These are phyloP conservation scores for Prorops nasuta DNA, from an alignment of 1,140 invertebrate species.

Conservation along the genomic window DNA sequence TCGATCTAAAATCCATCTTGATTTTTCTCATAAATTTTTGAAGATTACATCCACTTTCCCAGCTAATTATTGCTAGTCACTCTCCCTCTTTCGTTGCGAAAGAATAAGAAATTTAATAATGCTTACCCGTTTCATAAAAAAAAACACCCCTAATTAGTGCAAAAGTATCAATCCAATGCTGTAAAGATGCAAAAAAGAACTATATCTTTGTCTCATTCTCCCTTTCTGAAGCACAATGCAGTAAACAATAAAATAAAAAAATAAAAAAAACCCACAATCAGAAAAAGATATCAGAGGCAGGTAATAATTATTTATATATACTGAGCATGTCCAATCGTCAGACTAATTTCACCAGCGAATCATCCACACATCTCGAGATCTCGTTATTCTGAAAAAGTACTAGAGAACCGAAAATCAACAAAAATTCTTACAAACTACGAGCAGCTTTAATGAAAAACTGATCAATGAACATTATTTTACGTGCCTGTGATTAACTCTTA, in stretches of 20 bases:
- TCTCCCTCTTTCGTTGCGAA: too few relatives aligned
- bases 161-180: slow-evolving; percentile 37
- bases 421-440: slow-evolving; percentile 36
- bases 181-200: slow-evolving; percentile 24
- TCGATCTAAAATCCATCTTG: too few relatives aligned
- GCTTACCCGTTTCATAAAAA: slow-evolving; percentile 20
- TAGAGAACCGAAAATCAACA: slow-evolving; percentile 8
- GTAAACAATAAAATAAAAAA: background rate
- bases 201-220: too few relatives aligned
- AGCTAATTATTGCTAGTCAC: too few relatives aligned
- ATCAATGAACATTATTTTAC: background rate
- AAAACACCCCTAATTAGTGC: slow-evolving; percentile 27
- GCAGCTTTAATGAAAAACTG: slow-evolving; percentile 11
- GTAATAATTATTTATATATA: too few relatives aligned
- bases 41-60: slow-evolving; percentile 35
- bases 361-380: slow-evolving; percentile 38
- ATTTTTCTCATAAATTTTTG: too few relatives aligned
- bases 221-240: background rate
- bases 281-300: too few relatives aligned
- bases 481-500: slow-evolving; percentile 12
- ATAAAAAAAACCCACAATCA: background rate
- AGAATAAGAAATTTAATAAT: background rate
- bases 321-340: slow-evolving; percentile 7
- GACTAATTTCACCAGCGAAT: slow-evolving; percentile 13
- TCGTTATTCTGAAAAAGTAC: slow-evolving; percentile 39